Percentiles rank a stretch among this genome's conserved stretches.
Conservation (phyloP, 2,113 vertebrate genomes). For the Heliornis fulica region DNA sequence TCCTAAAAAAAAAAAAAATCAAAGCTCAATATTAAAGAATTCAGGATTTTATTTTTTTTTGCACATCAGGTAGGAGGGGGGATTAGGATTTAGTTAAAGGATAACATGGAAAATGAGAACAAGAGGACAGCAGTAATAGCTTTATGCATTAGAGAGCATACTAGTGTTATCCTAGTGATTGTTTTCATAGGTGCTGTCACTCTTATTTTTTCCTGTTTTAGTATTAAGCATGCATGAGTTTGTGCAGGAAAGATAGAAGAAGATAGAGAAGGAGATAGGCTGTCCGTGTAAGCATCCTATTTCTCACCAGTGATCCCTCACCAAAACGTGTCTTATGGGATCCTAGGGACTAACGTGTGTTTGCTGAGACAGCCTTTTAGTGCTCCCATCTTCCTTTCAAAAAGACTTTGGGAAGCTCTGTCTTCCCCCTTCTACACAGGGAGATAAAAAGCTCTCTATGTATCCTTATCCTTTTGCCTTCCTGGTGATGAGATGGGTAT, state of each 20-base stretch:
- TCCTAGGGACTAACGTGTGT: not conserved
- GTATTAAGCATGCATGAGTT: not conserved
- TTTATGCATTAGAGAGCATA: not conserved
- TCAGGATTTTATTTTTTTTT: not conserved
- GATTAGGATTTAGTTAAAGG: not conserved
- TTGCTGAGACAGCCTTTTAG: not conserved
- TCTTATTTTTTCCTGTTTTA: not conserved
- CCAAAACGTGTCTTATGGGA: not conserved
- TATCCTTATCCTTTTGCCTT: fast-evolving
- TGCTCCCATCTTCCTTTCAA: not conserved
- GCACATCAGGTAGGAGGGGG: not conserved
- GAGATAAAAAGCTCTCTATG: not conserved
- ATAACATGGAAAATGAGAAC: not conserved
- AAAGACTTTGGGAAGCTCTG: not conserved
- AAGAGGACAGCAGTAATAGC: not conserved
- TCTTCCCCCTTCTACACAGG: fast-evolving
- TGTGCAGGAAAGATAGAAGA: not conserved
- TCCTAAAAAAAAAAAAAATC: not conserved
- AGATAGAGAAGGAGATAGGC: not conserved
- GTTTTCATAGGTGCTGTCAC: not conserved
- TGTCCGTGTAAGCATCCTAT: not conserved
- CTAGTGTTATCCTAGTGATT: not conserved
- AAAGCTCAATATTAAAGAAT: not conserved
- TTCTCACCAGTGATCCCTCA: not conserved
- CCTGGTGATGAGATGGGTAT: not conserved